These are phyloP conservation scores for Abrostola triplasia DNA, from an alignment of 2,888 invertebrate species.

Conservation along the genomic window DNA sequence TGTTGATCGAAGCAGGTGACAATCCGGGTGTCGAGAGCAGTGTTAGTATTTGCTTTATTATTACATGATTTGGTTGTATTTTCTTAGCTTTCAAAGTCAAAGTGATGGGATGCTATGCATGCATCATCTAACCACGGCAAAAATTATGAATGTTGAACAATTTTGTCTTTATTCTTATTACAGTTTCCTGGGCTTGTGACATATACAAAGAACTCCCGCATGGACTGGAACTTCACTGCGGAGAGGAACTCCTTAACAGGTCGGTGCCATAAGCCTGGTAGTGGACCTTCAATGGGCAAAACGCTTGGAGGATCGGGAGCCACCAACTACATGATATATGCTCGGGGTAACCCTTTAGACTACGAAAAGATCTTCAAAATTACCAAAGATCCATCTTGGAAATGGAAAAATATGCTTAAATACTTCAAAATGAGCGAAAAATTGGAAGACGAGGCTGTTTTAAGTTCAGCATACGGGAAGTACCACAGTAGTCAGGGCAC, in stretches of 20 bases:
- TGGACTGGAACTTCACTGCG: constrained; percentile 61
- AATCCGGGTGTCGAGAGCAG: constrained; percentile 47
- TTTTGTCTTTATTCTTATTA: constrained; percentile 18
- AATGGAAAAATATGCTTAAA: constrained; percentile 55
- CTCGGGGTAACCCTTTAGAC: constrained; percentile 57
- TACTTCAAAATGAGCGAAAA: constrained; percentile 66
- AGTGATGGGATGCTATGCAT: neutral
- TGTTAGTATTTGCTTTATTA: constrained; percentile 37
- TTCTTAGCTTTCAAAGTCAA: neutral
- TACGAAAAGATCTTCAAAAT: constrained; percentile 56
- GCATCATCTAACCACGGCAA: neutral
- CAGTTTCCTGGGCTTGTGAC: constrained; percentile 26
- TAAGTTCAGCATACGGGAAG: constrained; percentile 41
- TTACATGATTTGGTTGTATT: neutral
- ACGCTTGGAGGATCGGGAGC: constrained; percentile 66
- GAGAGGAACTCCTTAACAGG: constrained; percentile 15
- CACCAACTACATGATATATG: constrained; percentile 57
- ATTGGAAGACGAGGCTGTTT: constrained; percentile 39
- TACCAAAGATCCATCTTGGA: constrained; percentile 58
- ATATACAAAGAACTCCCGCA: constrained; percentile 13
- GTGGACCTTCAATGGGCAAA: constrained; percentile 52
- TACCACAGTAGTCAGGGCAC: constrained; percentile 55
- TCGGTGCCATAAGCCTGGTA: constrained; percentile 6
- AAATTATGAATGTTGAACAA: neutral
- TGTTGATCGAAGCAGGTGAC: constrained; percentile 56